Percentiles rank a stretch among this genome's conserved stretches.
Evolutionary conservation across 2,888 invertebrate species (phyloP).

Genomic region (Carpatolechia fugitivella): DNA sequence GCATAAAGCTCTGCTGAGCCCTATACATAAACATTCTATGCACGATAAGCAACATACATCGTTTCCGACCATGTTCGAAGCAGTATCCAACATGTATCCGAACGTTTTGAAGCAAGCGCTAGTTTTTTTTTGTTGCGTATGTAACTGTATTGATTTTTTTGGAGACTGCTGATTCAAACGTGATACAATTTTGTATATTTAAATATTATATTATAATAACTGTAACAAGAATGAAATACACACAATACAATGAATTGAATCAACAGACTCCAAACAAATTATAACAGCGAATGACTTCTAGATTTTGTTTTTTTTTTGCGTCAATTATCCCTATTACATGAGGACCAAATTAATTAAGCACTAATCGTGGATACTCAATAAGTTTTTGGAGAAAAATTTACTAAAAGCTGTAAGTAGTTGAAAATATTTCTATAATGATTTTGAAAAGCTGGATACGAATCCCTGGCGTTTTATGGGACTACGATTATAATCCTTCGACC

Average conservation of each 20-base stretch:
- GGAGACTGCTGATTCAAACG: not conserved
- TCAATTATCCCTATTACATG: not conserved
- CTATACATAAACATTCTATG: conserved; percentile 5
- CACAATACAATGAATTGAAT: not conserved
- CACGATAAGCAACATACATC: conserved; percentile 7
- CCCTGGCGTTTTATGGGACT: conserved; percentile 39
- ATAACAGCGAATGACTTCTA: not conserved
- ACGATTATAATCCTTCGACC: conserved; percentile 29
- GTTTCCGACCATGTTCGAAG: not conserved
- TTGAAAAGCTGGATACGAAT: conserved; percentile 40
- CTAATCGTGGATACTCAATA: not conserved
- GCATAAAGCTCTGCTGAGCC: not conserved
- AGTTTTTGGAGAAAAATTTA: conserved; percentile 17
- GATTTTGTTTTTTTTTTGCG: not conserved
- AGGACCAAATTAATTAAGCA: conserved; percentile 12
- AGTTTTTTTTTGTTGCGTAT: not conserved
- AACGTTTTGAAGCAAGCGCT: not conserved
- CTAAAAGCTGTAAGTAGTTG: conserved; percentile 47
- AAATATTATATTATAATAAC: too few species aligned
- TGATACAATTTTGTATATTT: too few species aligned
- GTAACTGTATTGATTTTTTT: not conserved
- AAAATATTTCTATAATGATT: conserved; percentile 29
- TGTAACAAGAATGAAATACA: too few species aligned
- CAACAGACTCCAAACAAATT: not conserved
- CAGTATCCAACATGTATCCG: not conserved